A percentile compares a stretch with the other conserved stretches of the same genome.
Conservation (phyloP, 1,140 invertebrate species). For the Drosophila pseudoobscura region DNA sequence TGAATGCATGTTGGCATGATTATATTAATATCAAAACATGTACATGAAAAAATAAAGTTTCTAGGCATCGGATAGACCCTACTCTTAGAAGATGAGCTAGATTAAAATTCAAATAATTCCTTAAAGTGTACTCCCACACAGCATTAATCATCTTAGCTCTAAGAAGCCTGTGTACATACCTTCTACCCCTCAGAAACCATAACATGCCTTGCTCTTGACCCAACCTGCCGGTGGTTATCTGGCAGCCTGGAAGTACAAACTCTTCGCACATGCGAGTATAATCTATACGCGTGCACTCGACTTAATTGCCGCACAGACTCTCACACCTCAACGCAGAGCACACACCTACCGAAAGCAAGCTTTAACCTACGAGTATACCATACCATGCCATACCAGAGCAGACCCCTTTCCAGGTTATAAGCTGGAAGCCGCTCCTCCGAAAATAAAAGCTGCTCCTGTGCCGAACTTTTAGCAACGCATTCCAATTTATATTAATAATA, state of each 20-base stretch:
- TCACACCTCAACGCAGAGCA: constrained; percentile 1
- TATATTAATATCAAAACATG: too few species aligned
- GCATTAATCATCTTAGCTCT: too few species aligned
- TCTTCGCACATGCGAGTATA: not conserved
- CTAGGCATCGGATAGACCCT: too few species aligned
- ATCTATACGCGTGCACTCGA: constrained; percentile 21
- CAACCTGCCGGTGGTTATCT: constrained; percentile 7
- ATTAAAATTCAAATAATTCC: too few species aligned
- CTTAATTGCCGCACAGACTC: constrained; percentile 32
- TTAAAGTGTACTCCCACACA: too few species aligned
- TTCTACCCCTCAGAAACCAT: not conserved
- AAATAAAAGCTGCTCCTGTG: not conserved
- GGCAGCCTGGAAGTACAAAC: not conserved
- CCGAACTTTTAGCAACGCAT: constrained; percentile 26
- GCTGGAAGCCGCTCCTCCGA: not conserved
- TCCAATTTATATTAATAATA: constrained; percentile 42
- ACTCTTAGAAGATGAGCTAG: too few species aligned
- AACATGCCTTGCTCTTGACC: constrained; percentile 19
- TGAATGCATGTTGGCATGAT: too few species aligned
- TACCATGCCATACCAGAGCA: too few species aligned
- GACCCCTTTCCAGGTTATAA: too few species aligned
- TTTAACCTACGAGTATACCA: not conserved
- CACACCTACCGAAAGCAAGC: constrained; percentile 8
- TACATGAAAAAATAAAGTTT: too few species aligned
- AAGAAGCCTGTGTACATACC: too few species aligned